phyloP scores from a whole-genome alignment of 2,888 invertebrate species.

The Andrena chrysosceles region DNA sequence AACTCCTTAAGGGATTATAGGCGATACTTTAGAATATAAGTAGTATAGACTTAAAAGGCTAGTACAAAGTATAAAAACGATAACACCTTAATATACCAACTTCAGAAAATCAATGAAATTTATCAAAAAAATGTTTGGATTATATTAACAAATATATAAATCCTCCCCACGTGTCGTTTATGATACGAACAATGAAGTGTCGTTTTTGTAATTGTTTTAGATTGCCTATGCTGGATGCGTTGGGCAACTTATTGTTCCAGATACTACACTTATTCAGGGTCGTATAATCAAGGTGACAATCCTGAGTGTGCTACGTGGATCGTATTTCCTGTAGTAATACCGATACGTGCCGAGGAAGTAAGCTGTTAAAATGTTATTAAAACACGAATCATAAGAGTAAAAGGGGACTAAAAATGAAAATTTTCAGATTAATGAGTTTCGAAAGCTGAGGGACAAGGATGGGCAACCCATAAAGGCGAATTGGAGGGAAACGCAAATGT shows the following conservation, averaged over 20 bases:
- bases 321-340: conserved; percentile 74
- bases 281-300: conserved; percentile 60
- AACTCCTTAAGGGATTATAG: too few species aligned
- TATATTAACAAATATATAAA: too few species aligned
- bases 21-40: too few species aligned
- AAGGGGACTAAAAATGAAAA: conserved; percentile 4
- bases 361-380: not conserved
- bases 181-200: not conserved
- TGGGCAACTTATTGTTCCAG: conserved; percentile 65
- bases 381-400: not conserved
- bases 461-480: conserved; percentile 68
- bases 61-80: too few species aligned
- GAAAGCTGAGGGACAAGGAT: conserved; percentile 68
- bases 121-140: not conserved
- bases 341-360: conserved; percentile 74
- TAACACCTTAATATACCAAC: too few species aligned
- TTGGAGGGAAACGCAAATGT: conserved; percentile 57
- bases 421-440: conserved; percentile 73
- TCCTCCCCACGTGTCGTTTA: not conserved
- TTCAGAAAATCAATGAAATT: too few species aligned
- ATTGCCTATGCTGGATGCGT: conserved; percentile 77
- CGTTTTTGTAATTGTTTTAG: conserved; percentile 56
- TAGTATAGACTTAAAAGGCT: too few species aligned
- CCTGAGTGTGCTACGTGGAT: conserved; percentile 77
- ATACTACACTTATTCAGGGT: conserved; percentile 78